Conservation (phyloP, 1,140 invertebrate genomes). For the Eurytemora carolleeae region DNA sequence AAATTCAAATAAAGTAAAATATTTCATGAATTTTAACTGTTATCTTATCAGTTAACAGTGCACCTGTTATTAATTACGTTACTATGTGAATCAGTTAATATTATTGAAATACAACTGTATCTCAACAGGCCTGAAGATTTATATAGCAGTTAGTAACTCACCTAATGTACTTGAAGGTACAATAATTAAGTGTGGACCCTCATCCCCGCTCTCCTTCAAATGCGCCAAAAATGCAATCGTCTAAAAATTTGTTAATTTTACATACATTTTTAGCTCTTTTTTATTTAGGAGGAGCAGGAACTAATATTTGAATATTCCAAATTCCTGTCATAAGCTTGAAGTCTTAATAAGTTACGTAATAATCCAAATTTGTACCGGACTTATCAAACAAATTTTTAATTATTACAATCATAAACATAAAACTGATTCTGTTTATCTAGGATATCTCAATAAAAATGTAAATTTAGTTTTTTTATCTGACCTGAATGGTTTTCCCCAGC, state of each 20-base stretch:
- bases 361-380: too few relatives aligned
- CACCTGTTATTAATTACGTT: not conserved
- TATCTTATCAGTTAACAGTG: too few relatives aligned
- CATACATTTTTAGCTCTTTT: too few relatives aligned
- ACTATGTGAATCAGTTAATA: conserved; percentile 8
- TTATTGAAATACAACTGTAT: conserved; percentile 1
- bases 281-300: too few relatives aligned
- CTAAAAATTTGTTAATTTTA: too few relatives aligned
- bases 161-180: conserved; percentile 77
- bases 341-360: too few relatives aligned
- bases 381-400: too few relatives aligned
- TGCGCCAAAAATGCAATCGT: conserved; percentile 58
- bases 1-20: too few relatives aligned
- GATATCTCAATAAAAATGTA: conserved; percentile 10
- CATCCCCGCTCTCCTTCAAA: conserved; percentile 44
- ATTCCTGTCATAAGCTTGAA: too few relatives aligned
- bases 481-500: conserved; percentile 28
- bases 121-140: not conserved
- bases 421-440: conserved; percentile 13
- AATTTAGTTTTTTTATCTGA: conserved; percentile 24
- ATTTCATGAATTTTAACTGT: too few relatives aligned
- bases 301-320: too few relatives aligned
- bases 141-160: conserved; percentile 24
- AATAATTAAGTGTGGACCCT: conserved; percentile 52
- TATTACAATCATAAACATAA: too few relatives aligned